phyloP scores from a whole-genome alignment of 2,113 vertebrate genomes.

The Anas platyrhynchos region DNA sequence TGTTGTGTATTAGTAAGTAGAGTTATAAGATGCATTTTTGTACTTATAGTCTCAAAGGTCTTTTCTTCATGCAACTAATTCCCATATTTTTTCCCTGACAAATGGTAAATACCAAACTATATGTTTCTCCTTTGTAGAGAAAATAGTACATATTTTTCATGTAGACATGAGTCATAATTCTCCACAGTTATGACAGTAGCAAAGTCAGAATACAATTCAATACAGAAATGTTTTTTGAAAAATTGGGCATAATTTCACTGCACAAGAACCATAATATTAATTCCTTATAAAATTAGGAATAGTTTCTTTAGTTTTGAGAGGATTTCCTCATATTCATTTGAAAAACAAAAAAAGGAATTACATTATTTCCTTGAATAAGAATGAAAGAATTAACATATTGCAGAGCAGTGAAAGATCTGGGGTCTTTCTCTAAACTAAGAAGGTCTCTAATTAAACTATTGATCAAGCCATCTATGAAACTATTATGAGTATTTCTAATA shows the following conservation, averaged over 20 bases:
- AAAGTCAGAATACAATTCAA: slow-evolving; percentile 9
- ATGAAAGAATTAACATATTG: neutral
- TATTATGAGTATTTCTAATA: neutral
- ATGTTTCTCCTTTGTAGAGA: neutral
- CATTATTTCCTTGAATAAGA: neutral
- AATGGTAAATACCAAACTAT: slow-evolving; percentile 1
- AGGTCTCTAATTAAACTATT: neutral
- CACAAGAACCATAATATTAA: neutral
- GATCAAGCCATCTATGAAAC: neutral
- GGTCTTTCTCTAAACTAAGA: neutral
- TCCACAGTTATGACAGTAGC: neutral
- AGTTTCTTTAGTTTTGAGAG: neutral
- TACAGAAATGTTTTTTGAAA: neutral
- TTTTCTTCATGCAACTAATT: neutral
- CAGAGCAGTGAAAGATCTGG: neutral
- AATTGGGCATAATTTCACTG: neutral
- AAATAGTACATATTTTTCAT: slow-evolving; percentile 15
- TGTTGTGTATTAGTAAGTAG: neutral
- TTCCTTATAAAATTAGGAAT: neutral
- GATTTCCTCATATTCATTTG: neutral
- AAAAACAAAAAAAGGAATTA: neutral
- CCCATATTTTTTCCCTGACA: neutral
- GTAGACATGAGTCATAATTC: neutral
- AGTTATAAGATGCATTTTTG: neutral
- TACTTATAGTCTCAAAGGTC: neutral